Evolutionary conservation across 2,113 vertebrate species (phyloP).

Genomic region (Lampris incognitus): DNA sequence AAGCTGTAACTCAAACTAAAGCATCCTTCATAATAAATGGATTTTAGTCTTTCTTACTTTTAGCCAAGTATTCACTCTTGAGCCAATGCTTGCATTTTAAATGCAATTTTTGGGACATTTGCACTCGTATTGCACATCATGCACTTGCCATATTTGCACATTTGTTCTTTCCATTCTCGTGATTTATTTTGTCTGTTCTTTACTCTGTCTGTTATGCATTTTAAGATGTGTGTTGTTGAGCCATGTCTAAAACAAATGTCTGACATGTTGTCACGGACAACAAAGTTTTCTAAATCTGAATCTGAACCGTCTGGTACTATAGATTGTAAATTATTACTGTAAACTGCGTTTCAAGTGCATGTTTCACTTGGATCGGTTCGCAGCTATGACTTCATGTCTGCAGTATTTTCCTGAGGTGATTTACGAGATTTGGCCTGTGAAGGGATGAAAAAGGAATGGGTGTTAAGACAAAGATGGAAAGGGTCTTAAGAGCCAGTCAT

Average conservation of each 20-base stretch:
- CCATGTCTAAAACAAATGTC: too few relatives aligned
- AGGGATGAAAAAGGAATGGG: conserved; percentile 13
- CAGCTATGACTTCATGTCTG: conserved; percentile 63
- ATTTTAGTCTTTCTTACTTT: conserved; percentile 1
- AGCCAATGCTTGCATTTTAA: conserved; percentile 11
- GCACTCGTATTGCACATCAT: too few relatives aligned
- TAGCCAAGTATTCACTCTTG: conserved; percentile 31
- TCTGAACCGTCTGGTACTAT: conserved; percentile 5
- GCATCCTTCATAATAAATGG: conserved; percentile 10
- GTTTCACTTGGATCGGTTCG: conserved; percentile 47
- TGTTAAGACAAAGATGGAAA: background rate
- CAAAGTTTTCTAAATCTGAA: too few relatives aligned
- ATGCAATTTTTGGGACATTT: too few relatives aligned
- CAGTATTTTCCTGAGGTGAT: conserved; percentile 27
- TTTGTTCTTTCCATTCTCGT: too few relatives aligned
- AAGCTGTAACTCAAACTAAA: background rate
- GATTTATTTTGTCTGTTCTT: too few relatives aligned
- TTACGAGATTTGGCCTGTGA: conserved; percentile 36
- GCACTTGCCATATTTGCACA: too few relatives aligned
- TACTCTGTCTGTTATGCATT: too few relatives aligned
- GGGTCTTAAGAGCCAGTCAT: conserved; percentile 30
- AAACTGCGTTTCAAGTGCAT: conserved; percentile 34
- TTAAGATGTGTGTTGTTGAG: too few relatives aligned
- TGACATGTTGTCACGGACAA: too few relatives aligned
- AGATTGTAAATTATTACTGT: conserved; percentile 22